Conservation (phyloP, 2,888 invertebrate genomes). For the Deilephila elpenor region DNA sequence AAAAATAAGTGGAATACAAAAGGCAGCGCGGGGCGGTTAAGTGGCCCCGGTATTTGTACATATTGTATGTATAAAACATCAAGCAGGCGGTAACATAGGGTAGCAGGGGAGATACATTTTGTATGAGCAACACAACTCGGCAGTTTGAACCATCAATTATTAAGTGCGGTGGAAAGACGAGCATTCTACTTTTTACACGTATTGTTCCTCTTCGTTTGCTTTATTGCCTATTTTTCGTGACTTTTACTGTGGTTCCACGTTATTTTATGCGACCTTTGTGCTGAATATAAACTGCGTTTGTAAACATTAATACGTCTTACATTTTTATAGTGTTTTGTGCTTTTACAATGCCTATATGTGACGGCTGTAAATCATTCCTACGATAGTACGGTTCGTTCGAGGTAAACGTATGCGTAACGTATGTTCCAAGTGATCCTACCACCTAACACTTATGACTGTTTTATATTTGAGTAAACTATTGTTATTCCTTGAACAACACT, state of each 20-base stretch:
- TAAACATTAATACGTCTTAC: slow-evolving; percentile 28
- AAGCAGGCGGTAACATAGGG: slow-evolving; percentile 78
- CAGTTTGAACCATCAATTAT: slow-evolving; percentile 83
- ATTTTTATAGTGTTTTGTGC: slow-evolving; percentile 13
- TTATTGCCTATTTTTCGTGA: slow-evolving; percentile 78
- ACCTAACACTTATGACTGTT: not conserved
- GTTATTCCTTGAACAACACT: too few species aligned
- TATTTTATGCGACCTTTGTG: slow-evolving; percentile 62
- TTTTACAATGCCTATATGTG: slow-evolving; percentile 12
- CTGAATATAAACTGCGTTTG: slow-evolving; percentile 44
- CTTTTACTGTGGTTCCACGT: slow-evolving; percentile 68
- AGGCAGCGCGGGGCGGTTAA: slow-evolving; percentile 53
- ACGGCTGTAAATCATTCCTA: not conserved
- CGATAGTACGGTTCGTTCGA: not conserved
- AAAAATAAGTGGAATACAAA: slow-evolving; percentile 57
- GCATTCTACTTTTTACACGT: slow-evolving; percentile 76
- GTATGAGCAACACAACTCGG: slow-evolving; percentile 83
- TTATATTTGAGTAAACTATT: not conserved
- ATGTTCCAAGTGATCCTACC: not conserved
- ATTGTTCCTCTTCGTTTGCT: slow-evolving; percentile 70
- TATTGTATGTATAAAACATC: slow-evolving; percentile 55
- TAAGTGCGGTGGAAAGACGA: slow-evolving; percentile 75
- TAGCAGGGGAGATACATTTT: slow-evolving; percentile 78
- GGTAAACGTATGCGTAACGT: not conserved
- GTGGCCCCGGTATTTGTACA: slow-evolving; percentile 53